Conservation (phyloP, 2,797 vertebrate species). For the Numenius phaeopus region DNA sequence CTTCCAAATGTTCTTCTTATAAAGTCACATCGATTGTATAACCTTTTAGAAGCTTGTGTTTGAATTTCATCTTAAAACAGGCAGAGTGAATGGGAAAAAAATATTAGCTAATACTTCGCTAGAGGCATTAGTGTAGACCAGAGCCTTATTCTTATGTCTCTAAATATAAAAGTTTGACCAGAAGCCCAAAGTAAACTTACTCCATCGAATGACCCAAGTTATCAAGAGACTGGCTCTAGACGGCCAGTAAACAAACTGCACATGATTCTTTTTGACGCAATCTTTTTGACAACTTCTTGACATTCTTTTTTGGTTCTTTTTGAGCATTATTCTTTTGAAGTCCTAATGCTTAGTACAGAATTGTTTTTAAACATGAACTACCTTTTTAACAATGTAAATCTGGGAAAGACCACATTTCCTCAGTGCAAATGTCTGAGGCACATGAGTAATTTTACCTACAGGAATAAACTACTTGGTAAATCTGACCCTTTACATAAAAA, state of each 20-base stretch:
- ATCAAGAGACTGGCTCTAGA: conserved; percentile 7
- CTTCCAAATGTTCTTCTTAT: not conserved
- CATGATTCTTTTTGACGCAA: conserved; percentile 25
- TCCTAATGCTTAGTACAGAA: conserved; percentile 2
- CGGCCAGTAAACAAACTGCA: not conserved
- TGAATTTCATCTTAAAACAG: conserved; percentile 45
- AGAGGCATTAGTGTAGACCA: not conserved
- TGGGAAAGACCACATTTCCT: not conserved
- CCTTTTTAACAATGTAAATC: not conserved
- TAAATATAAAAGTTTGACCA: not conserved
- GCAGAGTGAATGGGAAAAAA: conserved; percentile 28
- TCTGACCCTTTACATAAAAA: conserved; percentile 19
- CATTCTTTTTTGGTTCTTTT: not conserved
- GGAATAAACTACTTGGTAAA: not conserved
- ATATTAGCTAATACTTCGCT: not conserved
- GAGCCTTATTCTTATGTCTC: not conserved
- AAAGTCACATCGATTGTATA: not conserved
- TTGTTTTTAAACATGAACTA: conserved; percentile 9
- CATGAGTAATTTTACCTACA: not conserved
- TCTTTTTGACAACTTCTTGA: not conserved
- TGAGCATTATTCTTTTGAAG: not conserved
- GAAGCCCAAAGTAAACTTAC: conserved; percentile 12
- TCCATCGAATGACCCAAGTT: conserved; percentile 13
- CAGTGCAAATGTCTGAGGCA: conserved; percentile 11
- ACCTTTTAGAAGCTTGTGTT: conserved; percentile 28